These are phyloP conservation scores for Phaetusa simplex DNA, from an alignment of 2,113 vertebrate genomes.

Conservation along the genomic window DNA sequence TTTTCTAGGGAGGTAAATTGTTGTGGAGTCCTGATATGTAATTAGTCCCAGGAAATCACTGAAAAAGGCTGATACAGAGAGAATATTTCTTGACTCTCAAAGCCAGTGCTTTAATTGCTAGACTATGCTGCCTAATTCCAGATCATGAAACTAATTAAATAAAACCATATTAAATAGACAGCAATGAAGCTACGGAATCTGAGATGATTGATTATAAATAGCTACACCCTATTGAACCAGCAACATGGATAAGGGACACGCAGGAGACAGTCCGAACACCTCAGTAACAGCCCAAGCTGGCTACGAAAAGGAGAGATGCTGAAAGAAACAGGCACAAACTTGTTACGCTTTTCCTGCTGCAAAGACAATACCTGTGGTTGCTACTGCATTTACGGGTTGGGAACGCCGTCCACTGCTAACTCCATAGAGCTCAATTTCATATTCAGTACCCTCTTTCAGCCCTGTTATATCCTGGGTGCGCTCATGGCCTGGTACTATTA, in stretches of 20 bases:
- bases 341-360: background rate
- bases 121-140: background rate
- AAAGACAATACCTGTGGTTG: constrained; percentile 89
- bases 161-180: background rate
- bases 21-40: background rate
- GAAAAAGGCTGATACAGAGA: background rate
- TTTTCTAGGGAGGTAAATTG: background rate
- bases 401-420: constrained; percentile 83
- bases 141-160: background rate
- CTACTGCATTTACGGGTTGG: constrained; percentile 80
- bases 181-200: background rate
- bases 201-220: background rate
- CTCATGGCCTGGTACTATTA: constrained; percentile 81
- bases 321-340: background rate
- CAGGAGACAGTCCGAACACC: background rate
- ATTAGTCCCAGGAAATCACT: background rate
- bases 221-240: background rate
- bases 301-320: background rate
- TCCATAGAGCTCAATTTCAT: constrained; percentile 88
- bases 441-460: constrained; percentile 87
- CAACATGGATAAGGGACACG: background rate
- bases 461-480: constrained; percentile 79
- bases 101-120: background rate
- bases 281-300: background rate
- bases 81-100: background rate